Conservation (phyloP, 1,140 invertebrate genomes). For the Dufourea novaeangliae region DNA sequence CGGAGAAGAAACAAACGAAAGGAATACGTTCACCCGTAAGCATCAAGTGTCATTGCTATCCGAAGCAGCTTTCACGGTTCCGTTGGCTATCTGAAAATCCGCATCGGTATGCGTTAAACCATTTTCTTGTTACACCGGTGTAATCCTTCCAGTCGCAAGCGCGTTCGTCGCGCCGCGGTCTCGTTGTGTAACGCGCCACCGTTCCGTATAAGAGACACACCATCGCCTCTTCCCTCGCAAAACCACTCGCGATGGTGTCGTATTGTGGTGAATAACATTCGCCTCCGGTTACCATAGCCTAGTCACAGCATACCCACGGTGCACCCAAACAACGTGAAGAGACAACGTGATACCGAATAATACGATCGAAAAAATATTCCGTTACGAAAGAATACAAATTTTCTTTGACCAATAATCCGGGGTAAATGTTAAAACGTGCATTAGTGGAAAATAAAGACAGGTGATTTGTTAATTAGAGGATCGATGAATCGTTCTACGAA, state of each 20-base stretch:
- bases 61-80: not conserved
- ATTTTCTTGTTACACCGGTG: not conserved
- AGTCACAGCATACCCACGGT: not conserved
- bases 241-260: conserved; percentile 31
- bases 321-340: not conserved
- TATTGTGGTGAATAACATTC: conserved; percentile 16
- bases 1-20: no score
- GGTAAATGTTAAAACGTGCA: no score
- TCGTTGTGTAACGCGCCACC: conserved; percentile 38
- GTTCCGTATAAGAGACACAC: conserved; percentile 34
- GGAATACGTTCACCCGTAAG: no score
- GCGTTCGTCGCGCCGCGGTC: not conserved
- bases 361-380: no score
- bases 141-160: conserved; percentile 25
- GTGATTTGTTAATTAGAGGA: no score
- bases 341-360: no score
- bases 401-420: not conserved
- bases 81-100: no score
- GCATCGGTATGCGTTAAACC: conserved; percentile 26
- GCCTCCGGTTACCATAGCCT: conserved; percentile 16
- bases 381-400: no score
- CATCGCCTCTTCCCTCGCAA: conserved; percentile 31
- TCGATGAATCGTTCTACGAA: no score
- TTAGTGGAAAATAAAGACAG: no score
- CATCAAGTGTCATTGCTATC: no score